These are phyloP conservation scores for Pterobdella sp. DNA, from an alignment of 2,888 invertebrate species.

Conservation along the genomic window DNA sequence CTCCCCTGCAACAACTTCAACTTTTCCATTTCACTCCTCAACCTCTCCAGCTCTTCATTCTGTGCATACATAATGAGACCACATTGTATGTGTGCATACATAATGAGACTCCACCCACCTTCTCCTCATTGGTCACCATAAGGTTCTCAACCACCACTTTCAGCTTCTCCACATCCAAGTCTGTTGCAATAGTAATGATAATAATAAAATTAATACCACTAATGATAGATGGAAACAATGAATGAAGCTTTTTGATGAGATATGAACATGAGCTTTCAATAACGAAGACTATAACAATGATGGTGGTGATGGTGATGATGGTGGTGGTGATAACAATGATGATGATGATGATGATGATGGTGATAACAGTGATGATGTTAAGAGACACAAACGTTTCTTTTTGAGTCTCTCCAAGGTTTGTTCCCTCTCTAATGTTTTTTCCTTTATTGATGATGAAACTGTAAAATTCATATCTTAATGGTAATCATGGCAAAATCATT, in stretches of 20 bases:
- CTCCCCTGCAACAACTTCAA: constrained; percentile 19
- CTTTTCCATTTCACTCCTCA: constrained; percentile 6
- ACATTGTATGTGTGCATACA: not conserved
- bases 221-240: no score
- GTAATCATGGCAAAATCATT: not conserved
- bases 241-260: no score
- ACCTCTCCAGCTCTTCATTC: constrained; percentile 7
- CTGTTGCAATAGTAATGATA: constrained; percentile 40
- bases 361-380: not conserved
- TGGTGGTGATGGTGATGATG: not conserved
- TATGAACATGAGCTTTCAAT: no score
- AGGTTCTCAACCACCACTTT: constrained; percentile 53
- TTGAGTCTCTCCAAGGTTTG: constrained; percentile 47
- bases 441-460: constrained; percentile 32
- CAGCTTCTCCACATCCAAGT: constrained; percentile 53
- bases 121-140: constrained; percentile 54
- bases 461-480: not conserved
- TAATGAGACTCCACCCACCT: constrained; percentile 42
- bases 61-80: no score
- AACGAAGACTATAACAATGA: not conserved
- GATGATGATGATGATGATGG: not conserved
- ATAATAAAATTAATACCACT: not conserved
- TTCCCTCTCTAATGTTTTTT: constrained; percentile 43
- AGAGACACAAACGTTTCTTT: constrained; percentile 45
- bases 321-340: not conserved